A percentile compares a stretch with the other conserved stretches of the same genome.
These are phyloP conservation scores for Lophius piscatorius DNA, from an alignment of 2,113 vertebrate species.

Conservation along the genomic window DNA sequence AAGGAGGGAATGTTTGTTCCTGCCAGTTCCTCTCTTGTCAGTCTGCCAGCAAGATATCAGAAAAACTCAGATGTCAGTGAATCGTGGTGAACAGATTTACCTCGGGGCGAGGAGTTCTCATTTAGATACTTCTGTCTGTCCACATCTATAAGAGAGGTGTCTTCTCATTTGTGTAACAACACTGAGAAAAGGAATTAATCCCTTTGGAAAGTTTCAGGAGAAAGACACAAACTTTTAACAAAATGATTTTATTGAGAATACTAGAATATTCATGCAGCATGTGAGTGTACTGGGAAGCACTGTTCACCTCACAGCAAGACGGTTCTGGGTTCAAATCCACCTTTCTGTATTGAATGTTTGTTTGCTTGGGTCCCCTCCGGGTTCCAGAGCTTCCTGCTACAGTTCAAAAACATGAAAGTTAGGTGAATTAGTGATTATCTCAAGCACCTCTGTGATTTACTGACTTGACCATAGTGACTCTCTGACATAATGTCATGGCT, in stretches of 20 bases:
- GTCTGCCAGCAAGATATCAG: conserved; percentile 57
- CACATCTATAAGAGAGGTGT: conserved; percentile 5
- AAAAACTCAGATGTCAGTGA: conserved; percentile 34
- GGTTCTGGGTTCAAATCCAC: no score
- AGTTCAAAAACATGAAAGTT: no score
- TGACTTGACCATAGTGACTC: no score
- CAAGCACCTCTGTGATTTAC: no score
- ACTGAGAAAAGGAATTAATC: conserved; percentile 1
- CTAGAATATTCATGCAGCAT: no score
- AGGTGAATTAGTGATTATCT: no score
- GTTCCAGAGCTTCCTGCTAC: no score
- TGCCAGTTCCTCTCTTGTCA: conserved; percentile 53
- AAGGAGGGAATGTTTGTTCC: conserved; percentile 52
- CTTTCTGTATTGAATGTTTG: no score
- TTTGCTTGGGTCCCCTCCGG: no score
- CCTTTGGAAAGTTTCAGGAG: conserved; percentile 6
- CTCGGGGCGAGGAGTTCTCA: conserved; percentile 13
- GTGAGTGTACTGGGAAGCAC: no score
- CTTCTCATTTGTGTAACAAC: conserved; percentile 20
- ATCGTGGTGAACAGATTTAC: conserved; percentile 43
- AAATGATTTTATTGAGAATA: not conserved
- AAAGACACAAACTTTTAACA: not conserved
- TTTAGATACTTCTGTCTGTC: conserved; percentile 31
- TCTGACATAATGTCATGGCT: no score
- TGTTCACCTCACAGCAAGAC: no score